phyloP scores from a whole-genome alignment of 2,113 vertebrate genomes.

The Shinisaurus crocodilurus region DNA sequence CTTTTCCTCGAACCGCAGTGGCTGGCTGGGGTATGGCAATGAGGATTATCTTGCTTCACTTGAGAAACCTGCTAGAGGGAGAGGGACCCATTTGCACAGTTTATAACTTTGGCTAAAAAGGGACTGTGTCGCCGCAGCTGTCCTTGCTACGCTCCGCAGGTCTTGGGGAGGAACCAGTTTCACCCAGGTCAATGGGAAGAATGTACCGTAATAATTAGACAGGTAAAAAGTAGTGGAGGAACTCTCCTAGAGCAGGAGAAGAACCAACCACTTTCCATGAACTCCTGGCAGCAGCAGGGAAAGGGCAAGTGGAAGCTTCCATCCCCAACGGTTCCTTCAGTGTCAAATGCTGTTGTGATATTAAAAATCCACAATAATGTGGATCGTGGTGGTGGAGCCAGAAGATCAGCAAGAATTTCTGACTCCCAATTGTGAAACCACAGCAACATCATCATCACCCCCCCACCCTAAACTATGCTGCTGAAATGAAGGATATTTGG shows the following conservation, averaged over 20 bases:
- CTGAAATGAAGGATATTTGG: neutral
- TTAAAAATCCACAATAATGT: neutral
- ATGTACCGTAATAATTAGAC: neutral
- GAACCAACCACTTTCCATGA: rapidly evolving
- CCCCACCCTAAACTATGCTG: neutral
- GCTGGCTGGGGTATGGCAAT: neutral
- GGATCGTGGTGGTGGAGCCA: neutral
- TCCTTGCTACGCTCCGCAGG: neutral
- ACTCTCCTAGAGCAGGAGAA: neutral
- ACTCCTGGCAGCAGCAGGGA: constrained; percentile 1
- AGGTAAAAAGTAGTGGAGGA: neutral
- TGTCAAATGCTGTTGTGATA: neutral
- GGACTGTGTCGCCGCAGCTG: neutral
- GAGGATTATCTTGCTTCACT: neutral
- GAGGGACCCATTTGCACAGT: neutral
- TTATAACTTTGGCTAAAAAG: neutral
- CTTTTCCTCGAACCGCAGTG: neutral
- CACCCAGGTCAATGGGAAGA: neutral
- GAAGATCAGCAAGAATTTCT: neutral
- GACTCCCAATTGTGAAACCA: neutral
- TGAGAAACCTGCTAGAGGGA: neutral
- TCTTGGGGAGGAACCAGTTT: neutral
- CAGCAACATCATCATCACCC: neutral
- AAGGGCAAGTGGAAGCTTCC: neutral
- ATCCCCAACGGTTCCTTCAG: neutral